Evolutionary conservation across 2,113 vertebrate genomes (phyloP), one percentile per base, ranked within the genome.

Genomic region (Rhegmatorhina hoffmannsi): DNA sequence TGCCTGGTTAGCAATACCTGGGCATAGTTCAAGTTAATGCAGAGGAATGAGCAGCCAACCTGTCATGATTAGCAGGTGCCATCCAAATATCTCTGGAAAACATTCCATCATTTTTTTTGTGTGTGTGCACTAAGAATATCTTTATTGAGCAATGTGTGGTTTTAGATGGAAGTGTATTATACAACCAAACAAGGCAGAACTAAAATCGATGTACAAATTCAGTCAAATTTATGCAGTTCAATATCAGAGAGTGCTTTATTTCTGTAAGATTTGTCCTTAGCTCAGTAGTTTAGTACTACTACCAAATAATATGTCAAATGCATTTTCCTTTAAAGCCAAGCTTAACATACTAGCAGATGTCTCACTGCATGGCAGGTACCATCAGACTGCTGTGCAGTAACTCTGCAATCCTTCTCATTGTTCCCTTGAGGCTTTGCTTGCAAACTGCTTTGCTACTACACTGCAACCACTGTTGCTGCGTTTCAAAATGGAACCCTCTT

Each of bases 221-320:
- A 89, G 46, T 74, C 55, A 91, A 89, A 90, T 92, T 68, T 34
- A 69, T 84, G 62, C 67, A 56, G 79, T 85, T 97, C 33, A 75
- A 21, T 97, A 94, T 94, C 73, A 84, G 29, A 53, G 69, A 72
- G 44, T 81, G 23, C 62, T 82, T 95, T 66, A 70, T 84, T 93
- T 89, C 56, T 76, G 31, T 68, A 84, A 58, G 44, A 59, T 81
- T 84, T 95, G 62, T 87, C 64, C 38, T 92, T 80, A 85, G 70
- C 76, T 94, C 66, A 59, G 46, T 87, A 66, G 78, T 89, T 93
- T 87, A 77, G 64, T 75, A 63, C 40, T 28, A 14, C 58, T 84
- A 38, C 76, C 58, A 68, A 90, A 87, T 70, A 91, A 94, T 94
- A 47, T 18, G 89, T 94, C 89, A 94, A 77, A 85, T 70, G 49